phyloP scores from a whole-genome alignment of 2,113 vertebrate species.

The Myodes glareolus region DNA sequence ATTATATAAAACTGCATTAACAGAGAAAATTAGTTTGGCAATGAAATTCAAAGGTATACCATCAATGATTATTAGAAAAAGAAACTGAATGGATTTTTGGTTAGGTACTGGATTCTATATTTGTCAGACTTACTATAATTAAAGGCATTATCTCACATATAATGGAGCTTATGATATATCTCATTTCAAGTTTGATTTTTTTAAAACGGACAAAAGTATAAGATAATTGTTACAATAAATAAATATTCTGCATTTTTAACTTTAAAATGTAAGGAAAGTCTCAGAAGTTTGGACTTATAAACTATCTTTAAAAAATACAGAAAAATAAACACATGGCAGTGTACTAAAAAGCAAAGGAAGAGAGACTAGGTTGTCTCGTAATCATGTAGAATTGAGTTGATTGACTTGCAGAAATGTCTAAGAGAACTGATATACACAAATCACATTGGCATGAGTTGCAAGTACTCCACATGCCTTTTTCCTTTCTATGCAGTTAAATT shows the following conservation, averaged over 20 bases:
- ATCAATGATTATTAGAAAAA: background rate
- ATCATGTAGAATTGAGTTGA: slow-evolving; percentile 69
- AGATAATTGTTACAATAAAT: background rate
- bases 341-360: slow-evolving; percentile 72
- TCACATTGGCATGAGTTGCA: slow-evolving; percentile 56
- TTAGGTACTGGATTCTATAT: background rate
- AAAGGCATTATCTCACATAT: background rate
- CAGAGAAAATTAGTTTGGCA: background rate
- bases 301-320: slow-evolving; percentile 18
- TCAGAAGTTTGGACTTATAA: slow-evolving; percentile 49
- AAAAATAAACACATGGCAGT: slow-evolving; percentile 66
- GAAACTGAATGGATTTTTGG: background rate
- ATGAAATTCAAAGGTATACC: background rate
- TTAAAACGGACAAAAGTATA: background rate
- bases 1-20: background rate
- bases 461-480: background rate
- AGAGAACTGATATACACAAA: slow-evolving; percentile 54
- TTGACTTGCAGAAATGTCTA: slow-evolving; percentile 59
- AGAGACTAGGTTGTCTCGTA: slow-evolving; percentile 63
- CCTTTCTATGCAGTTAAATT: background rate
- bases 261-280: slow-evolving; percentile 40
- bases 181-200: background rate
- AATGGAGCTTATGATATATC: background rate
- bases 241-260: background rate
- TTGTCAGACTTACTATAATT: background rate